Evolutionary conservation across 2,113 vertebrate species (phyloP).

Genomic region (Percina caprodes): DNA sequence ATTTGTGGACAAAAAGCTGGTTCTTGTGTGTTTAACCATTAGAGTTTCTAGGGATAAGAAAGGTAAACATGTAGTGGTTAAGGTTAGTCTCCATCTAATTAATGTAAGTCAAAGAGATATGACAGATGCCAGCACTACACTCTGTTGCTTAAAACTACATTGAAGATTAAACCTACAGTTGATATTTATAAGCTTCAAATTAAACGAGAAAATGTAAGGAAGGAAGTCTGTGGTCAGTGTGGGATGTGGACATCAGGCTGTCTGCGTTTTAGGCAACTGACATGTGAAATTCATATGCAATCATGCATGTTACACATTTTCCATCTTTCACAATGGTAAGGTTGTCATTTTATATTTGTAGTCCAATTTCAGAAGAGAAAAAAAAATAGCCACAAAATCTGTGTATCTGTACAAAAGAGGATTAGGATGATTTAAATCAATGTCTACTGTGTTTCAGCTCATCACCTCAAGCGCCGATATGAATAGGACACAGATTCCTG

Average conservation of each 20-base stretch:
- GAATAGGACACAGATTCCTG: slow-evolving; percentile 30
- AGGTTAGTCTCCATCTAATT: neutral
- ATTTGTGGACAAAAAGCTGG: neutral
- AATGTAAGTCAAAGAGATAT: neutral
- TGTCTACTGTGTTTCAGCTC: slow-evolving; percentile 22
- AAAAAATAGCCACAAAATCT: neutral
- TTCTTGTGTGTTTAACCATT: neutral
- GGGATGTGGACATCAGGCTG: slow-evolving; percentile 12
- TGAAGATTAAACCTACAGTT: neutral
- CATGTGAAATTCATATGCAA: slow-evolving; percentile 38
- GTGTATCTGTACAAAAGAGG: neutral
- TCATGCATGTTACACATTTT: neutral
- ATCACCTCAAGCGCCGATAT: neutral
- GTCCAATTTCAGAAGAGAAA: neutral
- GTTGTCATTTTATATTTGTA: neutral
- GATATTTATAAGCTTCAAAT: neutral
- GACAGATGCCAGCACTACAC: neutral
- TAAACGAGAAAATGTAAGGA: neutral
- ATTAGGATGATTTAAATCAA: neutral
- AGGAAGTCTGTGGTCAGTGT: slow-evolving; percentile 41
- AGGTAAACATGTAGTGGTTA: neutral
- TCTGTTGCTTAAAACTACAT: neutral
- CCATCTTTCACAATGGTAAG: neutral
- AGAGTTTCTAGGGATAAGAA: neutral
- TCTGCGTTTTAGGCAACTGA: slow-evolving; percentile 3